Percentiles rank a stretch among this genome's conserved stretches.
phyloP scores from a whole-genome alignment of 2,113 vertebrate species.

The Pristiophorus japonicus region DNA sequence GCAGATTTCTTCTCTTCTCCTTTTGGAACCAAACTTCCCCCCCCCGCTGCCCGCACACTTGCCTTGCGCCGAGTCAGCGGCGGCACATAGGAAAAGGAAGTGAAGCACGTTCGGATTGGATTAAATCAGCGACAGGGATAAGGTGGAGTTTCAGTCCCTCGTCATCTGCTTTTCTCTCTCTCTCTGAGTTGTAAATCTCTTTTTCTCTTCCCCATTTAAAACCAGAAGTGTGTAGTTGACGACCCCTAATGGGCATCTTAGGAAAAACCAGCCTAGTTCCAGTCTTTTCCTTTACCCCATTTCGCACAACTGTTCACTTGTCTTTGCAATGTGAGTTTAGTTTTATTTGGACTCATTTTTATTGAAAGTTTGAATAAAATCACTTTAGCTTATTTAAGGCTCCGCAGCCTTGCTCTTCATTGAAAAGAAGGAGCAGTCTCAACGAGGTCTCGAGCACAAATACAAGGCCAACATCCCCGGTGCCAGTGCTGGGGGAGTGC shows the following conservation, averaged over 20 bases:
- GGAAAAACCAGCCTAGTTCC: not conserved
- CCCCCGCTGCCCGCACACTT: not conserved
- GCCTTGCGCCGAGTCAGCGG: not conserved
- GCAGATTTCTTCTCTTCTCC: not conserved
- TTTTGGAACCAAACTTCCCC: not conserved
- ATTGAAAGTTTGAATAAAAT: not conserved
- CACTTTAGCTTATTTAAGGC: not conserved
- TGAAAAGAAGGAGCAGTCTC: too few relatives aligned
- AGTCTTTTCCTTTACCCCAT: not conserved
- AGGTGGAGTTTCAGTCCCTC: not conserved
- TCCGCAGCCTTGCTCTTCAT: not conserved
- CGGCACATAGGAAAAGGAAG: constrained; percentile 11
- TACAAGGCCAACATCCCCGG: too few relatives aligned
- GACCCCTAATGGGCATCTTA: not conserved
- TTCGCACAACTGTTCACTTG: too few relatives aligned
- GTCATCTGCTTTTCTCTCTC: not conserved
- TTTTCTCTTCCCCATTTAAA: not conserved
- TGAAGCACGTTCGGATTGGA: not conserved
- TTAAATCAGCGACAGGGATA: constrained; percentile 15
- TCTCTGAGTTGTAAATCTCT: not conserved
- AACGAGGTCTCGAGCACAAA: not conserved
- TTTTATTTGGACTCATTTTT: not conserved
- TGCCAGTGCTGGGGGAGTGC: not conserved
- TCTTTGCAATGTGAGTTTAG: not conserved
- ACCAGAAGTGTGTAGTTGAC: not conserved